Percentiles rank a stretch among this genome's conserved stretches.
Conservation (phyloP, 2,113 vertebrate species). For the Poicephalus gulielmi region DNA sequence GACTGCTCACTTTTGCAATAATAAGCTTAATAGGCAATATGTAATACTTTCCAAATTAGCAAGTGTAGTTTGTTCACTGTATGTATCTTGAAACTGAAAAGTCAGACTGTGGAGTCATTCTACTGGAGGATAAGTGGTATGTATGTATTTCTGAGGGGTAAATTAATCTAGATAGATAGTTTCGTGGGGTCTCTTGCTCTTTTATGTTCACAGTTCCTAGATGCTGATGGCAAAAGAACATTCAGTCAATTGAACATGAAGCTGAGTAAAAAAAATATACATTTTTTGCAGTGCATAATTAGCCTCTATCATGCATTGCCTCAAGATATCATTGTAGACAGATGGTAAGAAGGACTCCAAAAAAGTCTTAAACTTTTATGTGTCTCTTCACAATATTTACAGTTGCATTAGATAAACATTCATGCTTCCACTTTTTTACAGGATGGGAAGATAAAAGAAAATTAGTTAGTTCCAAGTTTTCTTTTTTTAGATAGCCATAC, state of each 20-base stretch:
- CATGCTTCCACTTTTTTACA: background rate
- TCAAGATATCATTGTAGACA: background rate
- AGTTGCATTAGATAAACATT: background rate
- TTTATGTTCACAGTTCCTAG: background rate
- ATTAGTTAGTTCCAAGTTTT: background rate
- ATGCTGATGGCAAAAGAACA: background rate
- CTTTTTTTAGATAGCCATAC: background rate
- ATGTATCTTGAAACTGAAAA: background rate
- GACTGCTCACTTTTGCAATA: background rate
- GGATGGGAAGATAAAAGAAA: background rate
- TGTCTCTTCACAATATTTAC: background rate
- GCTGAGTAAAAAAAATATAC: background rate
- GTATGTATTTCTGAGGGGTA: background rate
- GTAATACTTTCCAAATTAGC: background rate
- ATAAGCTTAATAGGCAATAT: background rate
- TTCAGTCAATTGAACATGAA: background rate
- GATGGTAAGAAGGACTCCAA: background rate
- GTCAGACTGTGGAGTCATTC: background rate
- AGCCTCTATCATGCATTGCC: background rate
- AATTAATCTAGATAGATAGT: background rate
- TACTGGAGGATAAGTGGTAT: background rate
- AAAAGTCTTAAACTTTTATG: background rate
- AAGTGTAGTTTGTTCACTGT: background rate
- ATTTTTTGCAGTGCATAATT: background rate
- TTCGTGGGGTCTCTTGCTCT: background rate